Conservation (phyloP, 2,113 vertebrate species). For the Urocitellus parryii region DNA sequence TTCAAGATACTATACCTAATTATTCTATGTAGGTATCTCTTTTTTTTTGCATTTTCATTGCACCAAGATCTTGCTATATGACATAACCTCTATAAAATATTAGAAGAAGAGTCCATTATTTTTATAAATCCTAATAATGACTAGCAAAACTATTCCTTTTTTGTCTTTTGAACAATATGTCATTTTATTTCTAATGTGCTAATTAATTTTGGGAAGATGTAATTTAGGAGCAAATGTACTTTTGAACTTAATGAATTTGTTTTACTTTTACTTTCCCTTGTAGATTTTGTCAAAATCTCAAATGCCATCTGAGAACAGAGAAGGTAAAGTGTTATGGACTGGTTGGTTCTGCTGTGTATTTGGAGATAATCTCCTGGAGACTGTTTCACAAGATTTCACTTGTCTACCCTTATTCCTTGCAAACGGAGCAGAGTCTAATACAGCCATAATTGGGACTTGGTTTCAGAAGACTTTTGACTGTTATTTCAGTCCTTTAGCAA, state of each 20-base stretch:
- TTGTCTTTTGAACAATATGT: not conserved
- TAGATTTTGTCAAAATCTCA: constrained; percentile 88
- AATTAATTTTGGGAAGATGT: constrained; percentile 26
- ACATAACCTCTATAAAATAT: not conserved
- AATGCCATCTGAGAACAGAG: constrained; percentile 79
- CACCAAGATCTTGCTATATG: constrained; percentile 17
- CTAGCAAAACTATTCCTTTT: constrained; percentile 18
- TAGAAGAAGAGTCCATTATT: not conserved
- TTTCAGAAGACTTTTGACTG: constrained; percentile 96
- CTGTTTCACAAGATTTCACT: constrained; percentile 89
- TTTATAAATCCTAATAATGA: constrained; percentile 33
- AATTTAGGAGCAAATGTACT: constrained; percentile 43
- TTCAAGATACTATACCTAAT: not conserved
- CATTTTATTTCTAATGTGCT: constrained; percentile 32
- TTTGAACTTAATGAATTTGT: constrained; percentile 42
- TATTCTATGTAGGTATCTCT: not conserved
- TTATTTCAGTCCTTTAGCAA: constrained; percentile 89
- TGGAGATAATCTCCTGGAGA: constrained; percentile 89
- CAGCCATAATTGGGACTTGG: constrained; percentile 91
- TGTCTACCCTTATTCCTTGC: constrained; percentile 93
- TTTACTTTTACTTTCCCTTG: constrained; percentile 44
- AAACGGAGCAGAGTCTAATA: constrained; percentile 89
- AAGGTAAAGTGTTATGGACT: constrained; percentile 90
- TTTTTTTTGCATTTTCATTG: constrained; percentile 54
- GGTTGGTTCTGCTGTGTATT: constrained; percentile 93